These are phyloP conservation scores for Chalcosyrphus nemorum DNA, from an alignment of 2,888 invertebrate genomes.

Conservation along the genomic window DNA sequence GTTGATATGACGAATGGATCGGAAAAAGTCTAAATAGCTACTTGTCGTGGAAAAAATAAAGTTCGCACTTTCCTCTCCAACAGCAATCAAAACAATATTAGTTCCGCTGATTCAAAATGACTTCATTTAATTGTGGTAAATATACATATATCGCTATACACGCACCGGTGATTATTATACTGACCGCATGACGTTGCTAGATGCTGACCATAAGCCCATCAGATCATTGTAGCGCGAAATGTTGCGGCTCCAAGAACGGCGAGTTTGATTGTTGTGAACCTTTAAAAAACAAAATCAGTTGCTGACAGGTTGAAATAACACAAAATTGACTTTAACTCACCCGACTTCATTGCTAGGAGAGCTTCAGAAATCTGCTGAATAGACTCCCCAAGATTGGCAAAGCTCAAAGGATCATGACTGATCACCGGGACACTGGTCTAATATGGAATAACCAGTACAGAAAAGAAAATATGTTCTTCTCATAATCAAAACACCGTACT, in stretches of 20 bases:
- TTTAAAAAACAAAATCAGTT: background rate
- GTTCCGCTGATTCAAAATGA: constrained; percentile 28
- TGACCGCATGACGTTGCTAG: background rate
- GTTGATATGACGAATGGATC: too few species aligned
- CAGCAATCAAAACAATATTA: constrained; percentile 35
- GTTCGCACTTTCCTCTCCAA: background rate
- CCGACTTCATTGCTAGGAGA: constrained; percentile 10
- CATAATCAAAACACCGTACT: background rate
- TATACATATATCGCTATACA: background rate
- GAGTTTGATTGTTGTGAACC: background rate
- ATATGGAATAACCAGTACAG: background rate
- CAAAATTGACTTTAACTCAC: background rate
- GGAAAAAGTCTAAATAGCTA: too few species aligned
- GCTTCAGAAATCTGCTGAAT: constrained; percentile 30
- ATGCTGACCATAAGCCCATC: background rate
- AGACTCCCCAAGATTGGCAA: constrained; percentile 6
- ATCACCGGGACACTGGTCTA: constrained; percentile 23
- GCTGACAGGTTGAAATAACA: background rate
- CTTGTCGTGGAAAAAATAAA: too few species aligned
- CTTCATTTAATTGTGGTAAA: constrained; percentile 19
- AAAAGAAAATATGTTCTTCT: background rate
- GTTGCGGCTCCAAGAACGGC: constrained; percentile 9
- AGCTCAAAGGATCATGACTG: constrained; percentile 12
- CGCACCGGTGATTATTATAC: background rate
- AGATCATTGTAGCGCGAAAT: constrained; percentile 11